Evolutionary conservation across 2,797 vertebrate genomes (phyloP).

Genomic region (Lacerta viridis): DNA sequence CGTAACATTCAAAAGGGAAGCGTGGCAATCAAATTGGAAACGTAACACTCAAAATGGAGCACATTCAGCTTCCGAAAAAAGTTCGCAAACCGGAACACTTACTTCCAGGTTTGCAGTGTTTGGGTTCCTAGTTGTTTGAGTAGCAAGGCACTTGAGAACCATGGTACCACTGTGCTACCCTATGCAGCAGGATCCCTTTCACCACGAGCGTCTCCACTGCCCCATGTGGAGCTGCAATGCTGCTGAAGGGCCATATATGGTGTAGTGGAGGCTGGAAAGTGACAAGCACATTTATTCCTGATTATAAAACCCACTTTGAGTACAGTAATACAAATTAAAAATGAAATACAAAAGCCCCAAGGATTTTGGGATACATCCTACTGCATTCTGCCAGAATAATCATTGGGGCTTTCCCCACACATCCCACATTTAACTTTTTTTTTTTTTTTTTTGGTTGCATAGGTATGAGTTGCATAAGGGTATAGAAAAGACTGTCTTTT

Average conservation of each 20-base stretch:
- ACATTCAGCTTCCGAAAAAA: no score
- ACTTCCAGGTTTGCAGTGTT: no score
- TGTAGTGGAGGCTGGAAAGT: neutral
- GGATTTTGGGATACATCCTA: neutral
- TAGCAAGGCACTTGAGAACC: no score
- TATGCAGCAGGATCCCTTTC: neutral
- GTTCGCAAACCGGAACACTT: no score
- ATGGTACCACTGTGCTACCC: no score
- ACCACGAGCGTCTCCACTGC: neutral
- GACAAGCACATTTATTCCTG: neutral
- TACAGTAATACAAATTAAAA: no score
- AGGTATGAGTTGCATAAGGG: neutral
- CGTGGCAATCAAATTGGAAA: no score
- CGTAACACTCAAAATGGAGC: no score
- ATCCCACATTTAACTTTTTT: neutral
- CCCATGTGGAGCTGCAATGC: neutral
- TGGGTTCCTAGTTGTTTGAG: no score
- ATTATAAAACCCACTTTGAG: neutral
- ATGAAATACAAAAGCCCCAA: neutral
- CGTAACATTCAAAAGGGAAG: no score
- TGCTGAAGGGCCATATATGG: neutral
- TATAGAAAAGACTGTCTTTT: no score
- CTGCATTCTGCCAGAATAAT: neutral
- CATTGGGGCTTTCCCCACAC: neutral
- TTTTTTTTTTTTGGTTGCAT: neutral